Percentiles rank a stretch among this genome's conserved stretches.
Conservation (phyloP, 2,797 vertebrate species). For the Tenualosa thibaudeaui region DNA sequence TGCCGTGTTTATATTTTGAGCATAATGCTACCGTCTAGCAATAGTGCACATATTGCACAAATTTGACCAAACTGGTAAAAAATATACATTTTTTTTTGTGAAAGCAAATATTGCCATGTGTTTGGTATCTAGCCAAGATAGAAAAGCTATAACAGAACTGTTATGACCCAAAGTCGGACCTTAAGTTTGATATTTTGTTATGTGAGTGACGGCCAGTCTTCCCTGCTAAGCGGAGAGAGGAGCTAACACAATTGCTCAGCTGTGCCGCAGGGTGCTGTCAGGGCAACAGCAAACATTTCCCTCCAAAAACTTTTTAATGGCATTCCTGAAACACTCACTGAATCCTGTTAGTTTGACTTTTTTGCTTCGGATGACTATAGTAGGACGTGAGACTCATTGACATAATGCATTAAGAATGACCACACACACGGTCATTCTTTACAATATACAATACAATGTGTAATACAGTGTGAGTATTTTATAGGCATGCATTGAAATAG, state of each 20-base stretch:
- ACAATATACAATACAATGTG: too few relatives aligned
- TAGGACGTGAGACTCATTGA: background rate
- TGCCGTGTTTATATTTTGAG: background rate
- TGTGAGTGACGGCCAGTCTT: background rate
- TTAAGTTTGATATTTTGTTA: background rate
- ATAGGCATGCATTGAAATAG: background rate
- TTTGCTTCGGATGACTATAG: background rate
- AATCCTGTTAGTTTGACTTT: background rate
- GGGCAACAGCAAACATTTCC: background rate
- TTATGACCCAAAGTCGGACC: background rate
- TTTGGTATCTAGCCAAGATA: background rate
- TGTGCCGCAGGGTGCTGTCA: background rate
- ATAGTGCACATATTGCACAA: background rate
- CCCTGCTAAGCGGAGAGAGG: background rate
- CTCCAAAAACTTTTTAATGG: background rate
- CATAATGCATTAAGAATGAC: background rate
- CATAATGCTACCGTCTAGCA: background rate
- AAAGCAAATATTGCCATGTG: background rate
- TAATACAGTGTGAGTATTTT: background rate
- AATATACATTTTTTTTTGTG: too few relatives aligned
- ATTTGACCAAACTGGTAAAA: background rate
- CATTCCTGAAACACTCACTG: background rate
- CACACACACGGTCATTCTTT: background rate
- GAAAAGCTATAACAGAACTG: background rate
- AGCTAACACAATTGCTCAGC: background rate